Evolutionary conservation across 2,113 vertebrate species (phyloP).

Genomic region (Perca fluviatilis): DNA sequence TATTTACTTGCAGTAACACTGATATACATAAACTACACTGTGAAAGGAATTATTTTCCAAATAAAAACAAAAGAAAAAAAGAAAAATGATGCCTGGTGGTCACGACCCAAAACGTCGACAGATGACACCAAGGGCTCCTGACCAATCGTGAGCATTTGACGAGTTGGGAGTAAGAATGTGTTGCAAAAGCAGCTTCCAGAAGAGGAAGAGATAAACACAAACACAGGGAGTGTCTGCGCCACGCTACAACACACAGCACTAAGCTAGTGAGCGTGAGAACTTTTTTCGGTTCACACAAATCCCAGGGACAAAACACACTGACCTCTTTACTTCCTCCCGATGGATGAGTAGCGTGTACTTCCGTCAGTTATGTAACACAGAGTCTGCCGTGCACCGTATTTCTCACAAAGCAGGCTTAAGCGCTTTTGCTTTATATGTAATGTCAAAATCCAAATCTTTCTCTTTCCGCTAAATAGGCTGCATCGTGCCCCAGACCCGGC

Average conservation of each 20-base stretch:
- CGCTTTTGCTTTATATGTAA: slow-evolving; percentile 62
- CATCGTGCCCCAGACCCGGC: not conserved
- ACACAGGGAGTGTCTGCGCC: not conserved
- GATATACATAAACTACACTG: too few relatives aligned
- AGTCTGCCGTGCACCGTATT: slow-evolving; percentile 1
- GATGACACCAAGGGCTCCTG: too few relatives aligned
- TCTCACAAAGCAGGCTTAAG: slow-evolving; percentile 53
- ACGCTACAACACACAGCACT: slow-evolving; percentile 4
- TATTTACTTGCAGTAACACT: too few relatives aligned
- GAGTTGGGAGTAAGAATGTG: too few relatives aligned
- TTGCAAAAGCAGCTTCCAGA: slow-evolving; percentile 7
- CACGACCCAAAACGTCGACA: too few relatives aligned
- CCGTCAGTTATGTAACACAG: slow-evolving; percentile 44
- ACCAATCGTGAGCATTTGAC: too few relatives aligned
- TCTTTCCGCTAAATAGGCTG: not conserved
- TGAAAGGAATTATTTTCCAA: too few relatives aligned
- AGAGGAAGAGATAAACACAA: slow-evolving; percentile 13
- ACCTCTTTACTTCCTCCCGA: slow-evolving; percentile 14
- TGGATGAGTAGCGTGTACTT: slow-evolving; percentile 14
- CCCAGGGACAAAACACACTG: slow-evolving; percentile 13
- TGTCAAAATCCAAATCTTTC: slow-evolving; percentile 49
- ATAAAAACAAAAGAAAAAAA: too few relatives aligned
- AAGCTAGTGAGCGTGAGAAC: not conserved
- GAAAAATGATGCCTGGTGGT: too few relatives aligned
- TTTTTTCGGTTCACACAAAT: slow-evolving; percentile 27